Evolutionary conservation across 2,113 vertebrate species (phyloP).

Genomic region (Notarius lentiginosus): DNA sequence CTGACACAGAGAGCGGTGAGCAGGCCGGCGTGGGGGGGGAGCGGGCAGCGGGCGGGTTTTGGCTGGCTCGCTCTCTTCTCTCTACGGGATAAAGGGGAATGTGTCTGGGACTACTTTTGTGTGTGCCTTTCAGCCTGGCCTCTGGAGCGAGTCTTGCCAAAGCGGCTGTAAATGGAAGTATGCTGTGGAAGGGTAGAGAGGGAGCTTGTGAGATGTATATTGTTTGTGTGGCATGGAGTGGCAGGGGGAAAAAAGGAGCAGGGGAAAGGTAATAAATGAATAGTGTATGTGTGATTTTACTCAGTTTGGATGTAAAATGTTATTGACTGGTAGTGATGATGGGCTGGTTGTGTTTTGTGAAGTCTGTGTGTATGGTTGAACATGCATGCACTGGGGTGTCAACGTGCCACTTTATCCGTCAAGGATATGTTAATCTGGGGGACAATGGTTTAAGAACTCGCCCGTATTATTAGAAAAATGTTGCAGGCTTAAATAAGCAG

Average conservation of each 20-base stretch:
- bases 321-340: background rate
- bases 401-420: background rate
- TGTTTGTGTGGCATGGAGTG: slow-evolving; percentile 13
- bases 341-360: background rate
- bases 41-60: slow-evolving; percentile 56
- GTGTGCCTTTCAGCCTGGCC: slow-evolving; percentile 47
- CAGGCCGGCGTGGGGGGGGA: slow-evolving; percentile 46
- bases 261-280: slow-evolving; percentile 19
- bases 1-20: slow-evolving; percentile 42
- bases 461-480: background rate
- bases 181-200: slow-evolving; percentile 48
- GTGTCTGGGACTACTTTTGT: slow-evolving; percentile 56
- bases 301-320: background rate
- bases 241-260: background rate
- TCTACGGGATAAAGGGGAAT: slow-evolving; percentile 56
- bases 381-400: background rate
- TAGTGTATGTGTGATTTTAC: background rate
- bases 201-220: slow-evolving; percentile 24
- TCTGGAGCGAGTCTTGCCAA: slow-evolving; percentile 50
- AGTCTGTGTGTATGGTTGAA: background rate
- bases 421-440: background rate
- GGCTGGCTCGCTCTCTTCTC: slow-evolving; percentile 30
- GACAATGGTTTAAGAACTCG: background rate
- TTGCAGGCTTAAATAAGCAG: background rate
- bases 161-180: slow-evolving; percentile 50